Percentiles rank a stretch among this genome's conserved stretches.
Conservation (phyloP, 2,888 invertebrate genomes). For the Cheilosia grossa region DNA sequence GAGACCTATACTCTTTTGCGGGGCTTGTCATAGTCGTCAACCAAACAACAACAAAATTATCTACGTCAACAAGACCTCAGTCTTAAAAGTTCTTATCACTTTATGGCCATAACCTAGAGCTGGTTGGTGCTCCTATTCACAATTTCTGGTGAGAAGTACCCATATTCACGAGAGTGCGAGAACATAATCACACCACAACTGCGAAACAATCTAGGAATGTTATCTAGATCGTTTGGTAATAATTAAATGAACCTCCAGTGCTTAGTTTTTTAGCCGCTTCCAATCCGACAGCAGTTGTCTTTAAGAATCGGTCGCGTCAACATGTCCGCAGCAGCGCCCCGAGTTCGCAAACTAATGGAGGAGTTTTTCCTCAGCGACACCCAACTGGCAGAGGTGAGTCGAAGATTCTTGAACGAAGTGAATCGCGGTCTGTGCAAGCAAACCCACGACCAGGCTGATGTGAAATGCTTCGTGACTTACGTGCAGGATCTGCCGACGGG, state of each 20-base stretch:
- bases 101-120: slow-evolving; percentile 34
- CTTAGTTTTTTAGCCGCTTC: slow-evolving; percentile 38
- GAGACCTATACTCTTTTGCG: background rate
- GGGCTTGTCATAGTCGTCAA: slow-evolving; percentile 29
- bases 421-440: slow-evolving; percentile 90
- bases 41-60: background rate
- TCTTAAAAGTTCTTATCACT: slow-evolving; percentile 29
- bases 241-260: slow-evolving; percentile 38
- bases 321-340: slow-evolving; percentile 82
- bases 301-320: slow-evolving; percentile 49
- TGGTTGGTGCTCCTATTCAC: slow-evolving; percentile 24
- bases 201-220: slow-evolving; percentile 30
- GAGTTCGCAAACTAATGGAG: slow-evolving; percentile 80
- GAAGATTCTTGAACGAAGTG: slow-evolving; percentile 89
- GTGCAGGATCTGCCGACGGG: slow-evolving; percentile 97
- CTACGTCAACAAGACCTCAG: slow-evolving; percentile 30
- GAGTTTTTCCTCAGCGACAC: slow-evolving; percentile 91
- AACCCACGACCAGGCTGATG: slow-evolving; percentile 89
- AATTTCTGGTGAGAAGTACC: slow-evolving; percentile 8
- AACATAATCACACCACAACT: background rate
- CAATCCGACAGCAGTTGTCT: slow-evolving; percentile 61
- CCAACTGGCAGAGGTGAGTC: slow-evolving; percentile 90
- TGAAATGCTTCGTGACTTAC: slow-evolving; percentile 97
- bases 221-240: slow-evolving; percentile 58
- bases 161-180: background rate